Base-by-base conservation (phyloP, 2,113 vertebrate species). In the Vireo altiloquus region DNA sequence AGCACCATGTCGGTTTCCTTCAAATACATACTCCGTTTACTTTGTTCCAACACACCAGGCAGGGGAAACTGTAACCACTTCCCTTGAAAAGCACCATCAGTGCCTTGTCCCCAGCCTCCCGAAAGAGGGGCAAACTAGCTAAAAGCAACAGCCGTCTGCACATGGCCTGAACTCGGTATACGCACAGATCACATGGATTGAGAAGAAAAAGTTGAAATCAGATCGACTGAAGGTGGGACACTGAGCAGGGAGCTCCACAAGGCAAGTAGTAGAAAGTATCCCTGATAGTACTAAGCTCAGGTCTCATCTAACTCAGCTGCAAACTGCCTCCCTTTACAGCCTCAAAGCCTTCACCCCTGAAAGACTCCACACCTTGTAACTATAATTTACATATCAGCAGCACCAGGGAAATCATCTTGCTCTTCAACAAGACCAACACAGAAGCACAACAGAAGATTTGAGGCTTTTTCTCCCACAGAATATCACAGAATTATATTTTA, bases 61-160 rank as follows among this genome's bases (percentile, higher is more conserved):
- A 0, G 7, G 23, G 16, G 6, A 56, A 91, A 82, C 2, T 1
- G 11, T 31, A 28, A n/a, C 23, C 7, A 2, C 27, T 50, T 40
- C 12, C 17, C 21, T 60, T 52, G n/a, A 9, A 54, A 80, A 66
- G 19, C 33, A 10, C 33, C 35, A 3, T 7, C 0, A 0, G 8
- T 60, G 44, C 12, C 18, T 65, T 7, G 2, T 6, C 24, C 37
- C 28, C 17, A 80, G 31, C 59, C 8, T 61, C 25, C 28, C 12
- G 1, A 3, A 21, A 22, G 8, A 42, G 35, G 6, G 33, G 4
- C 39, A 68, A 6, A 44, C 13, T 10, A 22, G 22, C 19, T 22
- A 28, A 74, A 16, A 3, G 5, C 0, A 16, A 27, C 9, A 15
- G 37, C 66, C 23, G 30, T 11, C 52, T 54, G 42, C 44, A 23